Base-by-base conservation (phyloP, 2,113 vertebrate species). In the Axis porcinus region DNA sequence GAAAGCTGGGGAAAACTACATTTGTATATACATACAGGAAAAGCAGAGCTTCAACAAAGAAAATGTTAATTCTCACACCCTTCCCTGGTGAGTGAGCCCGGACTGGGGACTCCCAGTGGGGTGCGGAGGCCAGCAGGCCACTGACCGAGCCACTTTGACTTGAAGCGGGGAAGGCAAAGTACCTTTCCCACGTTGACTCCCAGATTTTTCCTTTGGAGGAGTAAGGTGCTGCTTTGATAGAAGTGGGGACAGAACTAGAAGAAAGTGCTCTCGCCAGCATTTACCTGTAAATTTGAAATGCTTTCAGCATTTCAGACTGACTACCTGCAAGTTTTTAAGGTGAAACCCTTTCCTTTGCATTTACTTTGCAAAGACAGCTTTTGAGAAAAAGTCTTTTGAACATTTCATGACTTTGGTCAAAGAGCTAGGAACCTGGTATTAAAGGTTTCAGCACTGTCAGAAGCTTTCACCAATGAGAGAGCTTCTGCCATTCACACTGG, bases 371-470 rank as follows among this genome's bases (percentile, higher is more conserved):
- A 94, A 97, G 91, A 15, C 78, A 97, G 95, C 93, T 97, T 98
- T 95, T 82, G 96, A 98, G 98, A 94, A 98, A 98, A 98, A 97
- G 95, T 93, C 88, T 97, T 98, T 99, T 97, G 98, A 98, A 98
- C 84, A 98, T 98, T 98, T 97, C 78, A 10, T 97, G 93, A 97
- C 98, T 98, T 99, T 97, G 98, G 99, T 98, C 98, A 98, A 98
- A 98, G 95, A 97, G 97, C 95, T 43, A 16, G 96, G 97, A 97
- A 97, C 78, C 86, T 97, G 84, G 93, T 98, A 98, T 98, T 98
- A 98, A 98, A 97, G 96, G 98, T 98, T 99, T 98, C 95, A 98
- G 98, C 62, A 85, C 98, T 99, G 98, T 98, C 98, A 98, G 98
- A 98, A 97, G 17, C 97, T 96, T 98, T 98, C 91, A 57, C 98